Conservation (phyloP, 2,888 invertebrate species). For the Bhutanitis thaidina region DNA sequence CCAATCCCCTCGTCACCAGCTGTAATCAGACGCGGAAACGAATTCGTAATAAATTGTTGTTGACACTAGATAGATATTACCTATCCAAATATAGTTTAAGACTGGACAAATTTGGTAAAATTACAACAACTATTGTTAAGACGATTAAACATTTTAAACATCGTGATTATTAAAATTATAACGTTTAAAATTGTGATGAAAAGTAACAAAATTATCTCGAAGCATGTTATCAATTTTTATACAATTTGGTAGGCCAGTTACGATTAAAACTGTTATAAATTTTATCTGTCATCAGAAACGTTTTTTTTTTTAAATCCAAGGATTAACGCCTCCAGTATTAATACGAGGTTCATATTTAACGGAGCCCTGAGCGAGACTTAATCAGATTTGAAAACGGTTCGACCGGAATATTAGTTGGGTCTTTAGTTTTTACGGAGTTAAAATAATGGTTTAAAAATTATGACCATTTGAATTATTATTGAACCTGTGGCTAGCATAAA, state of each 20-base stretch:
- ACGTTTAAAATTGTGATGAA: not conserved
- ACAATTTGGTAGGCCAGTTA: constrained; percentile 1
- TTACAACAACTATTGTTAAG: too few species aligned
- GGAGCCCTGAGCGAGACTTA: constrained; percentile 26
- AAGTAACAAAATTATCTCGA: constrained; percentile 1
- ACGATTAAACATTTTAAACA: too few species aligned
- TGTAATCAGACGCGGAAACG: too few species aligned
- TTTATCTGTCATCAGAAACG: constrained; percentile 11
- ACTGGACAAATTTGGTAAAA: too few species aligned
- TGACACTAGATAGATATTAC: too few species aligned
- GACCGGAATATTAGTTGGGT: constrained; percentile 2
- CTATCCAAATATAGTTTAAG: too few species aligned
- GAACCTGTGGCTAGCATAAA: too few species aligned
- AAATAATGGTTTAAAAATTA: not conserved
- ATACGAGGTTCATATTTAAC: constrained; percentile 23
- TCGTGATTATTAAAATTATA: too few species aligned
- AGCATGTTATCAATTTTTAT: constrained; percentile 7
- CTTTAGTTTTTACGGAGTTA: constrained; percentile 20
- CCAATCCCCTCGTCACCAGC: too few species aligned
- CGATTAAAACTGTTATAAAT: constrained; percentile 15
- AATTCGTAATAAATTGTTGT: too few species aligned
- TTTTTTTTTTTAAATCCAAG: constrained; percentile 23
- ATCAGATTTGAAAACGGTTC: constrained; percentile 26
- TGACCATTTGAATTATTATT: not conserved
- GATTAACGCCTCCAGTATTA: constrained; percentile 31